phyloP scores from a whole-genome alignment of 2,797 vertebrate genomes.

The Microctenopoma stevenorrisi region DNA sequence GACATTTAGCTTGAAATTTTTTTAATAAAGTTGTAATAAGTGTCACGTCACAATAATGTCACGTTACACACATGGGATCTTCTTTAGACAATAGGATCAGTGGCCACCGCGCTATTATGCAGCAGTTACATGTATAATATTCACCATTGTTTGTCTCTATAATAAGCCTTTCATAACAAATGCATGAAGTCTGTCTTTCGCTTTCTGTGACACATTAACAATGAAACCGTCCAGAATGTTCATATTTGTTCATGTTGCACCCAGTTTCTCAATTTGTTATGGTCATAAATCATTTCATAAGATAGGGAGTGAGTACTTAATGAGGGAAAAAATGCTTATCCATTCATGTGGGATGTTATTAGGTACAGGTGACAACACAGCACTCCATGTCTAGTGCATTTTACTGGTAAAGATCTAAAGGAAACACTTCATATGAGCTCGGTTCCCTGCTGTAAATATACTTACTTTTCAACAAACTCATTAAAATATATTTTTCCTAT shows the following conservation, averaged over 20 bases:
- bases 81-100: slow-evolving; percentile 33
- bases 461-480: slow-evolving; percentile 17
- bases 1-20: slow-evolving; percentile 27
- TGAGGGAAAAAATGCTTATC: background rate
- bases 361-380: slow-evolving; percentile 9
- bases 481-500: slow-evolving; percentile 12
- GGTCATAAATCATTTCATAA: background rate
- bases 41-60: background rate
- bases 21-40: slow-evolving; percentile 41
- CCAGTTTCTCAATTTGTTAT: slow-evolving; percentile 3
- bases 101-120: background rate
- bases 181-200: slow-evolving; percentile 44
- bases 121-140: slow-evolving; percentile 24
- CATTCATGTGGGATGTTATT: slow-evolving; percentile 5
- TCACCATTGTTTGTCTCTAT: slow-evolving; percentile 36
- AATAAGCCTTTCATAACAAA: slow-evolving; percentile 61
- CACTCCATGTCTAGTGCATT: slow-evolving; percentile 13
- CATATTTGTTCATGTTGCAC: slow-evolving; percentile 9
- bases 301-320: slow-evolving; percentile 6
- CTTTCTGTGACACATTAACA: slow-evolving; percentile 34
- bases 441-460: slow-evolving; percentile 17
- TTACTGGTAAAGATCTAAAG: slow-evolving; percentile 19
- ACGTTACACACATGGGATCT: slow-evolving; percentile 25
- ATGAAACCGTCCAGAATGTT: slow-evolving; percentile 7
- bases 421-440: slow-evolving; percentile 14